Evolutionary conservation across 2,888 invertebrate genomes (phyloP), one percentile per base, ranked within the genome.

Genomic region (Steinernema carpocapsae): DNA sequence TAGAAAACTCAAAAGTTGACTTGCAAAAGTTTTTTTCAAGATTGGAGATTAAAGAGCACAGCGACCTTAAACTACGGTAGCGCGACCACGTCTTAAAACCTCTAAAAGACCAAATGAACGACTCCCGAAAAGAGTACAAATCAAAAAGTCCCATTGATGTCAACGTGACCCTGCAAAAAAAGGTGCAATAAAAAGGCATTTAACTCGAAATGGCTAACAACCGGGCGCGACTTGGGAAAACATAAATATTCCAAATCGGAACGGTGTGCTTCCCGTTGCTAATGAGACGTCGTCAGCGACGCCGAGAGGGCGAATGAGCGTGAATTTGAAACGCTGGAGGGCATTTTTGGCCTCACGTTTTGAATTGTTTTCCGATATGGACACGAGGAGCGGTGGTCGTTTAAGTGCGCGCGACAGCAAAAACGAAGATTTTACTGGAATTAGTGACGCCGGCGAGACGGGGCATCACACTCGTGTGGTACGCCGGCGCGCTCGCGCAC

Each of bases 291-390:
- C 56, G 22, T 4, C n/a, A 26, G 26, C 56, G 17, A 56, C 56
- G 56, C n/a, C n/a, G n/a, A n/a, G n/a, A n/a, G n/a, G 26, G 22
- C 56, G 56, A 26, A 26, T 19, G 56, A 56, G 56, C 56, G 56
- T 26, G 56, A 56, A 56, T 56, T 56, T 56, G 56, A 56, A 56
- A 56, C 56, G 56, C 56, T 56, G 26, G 26, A 56, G 14, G 14
- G 56, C 24, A 26, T 26, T 22, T 56, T 56, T 56, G 22, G 56
- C 24, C 56, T 22, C 51, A 51, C 56, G 56, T 56, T 56, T 56
- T 56, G 56, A 56, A 56, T 56, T 56, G 56, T 56, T 56, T 56
- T 56, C 56, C 56, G 56, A 56, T 56, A 56, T 56, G 56, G 56
- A 10, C 56, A 56, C 56, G 56, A 26, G n/a, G n/a, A n/a, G 56